These are phyloP conservation scores for Melipona quadrifasciata DNA, from an alignment of 1,140 invertebrate species.

Conservation along the genomic window DNA sequence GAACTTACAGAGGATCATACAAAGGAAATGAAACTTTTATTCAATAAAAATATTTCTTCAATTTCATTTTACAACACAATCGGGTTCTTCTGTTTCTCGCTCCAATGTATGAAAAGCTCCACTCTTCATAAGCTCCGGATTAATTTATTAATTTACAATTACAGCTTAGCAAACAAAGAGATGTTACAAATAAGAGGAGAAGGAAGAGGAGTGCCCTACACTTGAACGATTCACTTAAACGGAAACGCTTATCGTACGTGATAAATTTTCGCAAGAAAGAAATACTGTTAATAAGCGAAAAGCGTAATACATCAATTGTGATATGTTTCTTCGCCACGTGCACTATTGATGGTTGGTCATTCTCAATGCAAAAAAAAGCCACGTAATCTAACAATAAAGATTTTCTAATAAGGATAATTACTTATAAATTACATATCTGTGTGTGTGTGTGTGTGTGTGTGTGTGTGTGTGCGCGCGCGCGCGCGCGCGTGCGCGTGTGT, in stretches of 20 bases:
- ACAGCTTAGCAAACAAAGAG: slow-evolving; percentile 1
- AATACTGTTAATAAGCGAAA: slow-evolving; percentile 32
- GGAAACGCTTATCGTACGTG: not conserved
- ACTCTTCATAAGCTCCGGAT: not conserved
- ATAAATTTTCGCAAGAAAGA: slow-evolving; percentile 7
- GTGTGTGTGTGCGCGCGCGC: no score
- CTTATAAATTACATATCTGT: not conserved
- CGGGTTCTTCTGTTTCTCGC: slow-evolving; percentile 13
- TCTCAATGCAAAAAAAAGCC: not conserved
- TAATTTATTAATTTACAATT: slow-evolving; percentile 7
- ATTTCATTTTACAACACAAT: slow-evolving; percentile 12
- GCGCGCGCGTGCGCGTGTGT: no score
- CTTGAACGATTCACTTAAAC: slow-evolving; percentile 5
- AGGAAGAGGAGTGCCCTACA: not conserved
- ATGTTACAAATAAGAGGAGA: not conserved
- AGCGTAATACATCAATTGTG: not conserved
- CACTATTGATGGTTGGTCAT: not conserved
- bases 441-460: no score
- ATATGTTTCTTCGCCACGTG: not conserved
- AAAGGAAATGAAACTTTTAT: slow-evolving; percentile 16
- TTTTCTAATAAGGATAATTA: not conserved
- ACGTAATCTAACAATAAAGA: not conserved
- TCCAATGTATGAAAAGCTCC: slow-evolving; percentile 36
- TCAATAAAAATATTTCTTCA: slow-evolving; percentile 7
- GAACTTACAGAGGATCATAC: slow-evolving; percentile 1